Conservation (phyloP, 2,888 invertebrate genomes). For the Fragum sueziense region DNA sequence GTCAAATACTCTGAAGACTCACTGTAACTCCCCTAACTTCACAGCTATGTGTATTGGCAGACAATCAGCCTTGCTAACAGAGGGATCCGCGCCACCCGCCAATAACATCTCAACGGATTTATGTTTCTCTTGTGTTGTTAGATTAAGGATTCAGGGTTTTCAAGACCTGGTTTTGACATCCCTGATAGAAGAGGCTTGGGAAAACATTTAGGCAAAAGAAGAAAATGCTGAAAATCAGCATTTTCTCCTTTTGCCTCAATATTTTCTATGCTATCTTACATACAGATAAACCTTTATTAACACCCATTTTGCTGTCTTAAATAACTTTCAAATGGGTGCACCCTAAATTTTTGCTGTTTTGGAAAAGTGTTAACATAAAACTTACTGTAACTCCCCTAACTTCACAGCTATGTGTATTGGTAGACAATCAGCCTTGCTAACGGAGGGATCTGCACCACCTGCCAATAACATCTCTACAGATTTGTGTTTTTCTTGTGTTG, state of each 20-base stretch:
- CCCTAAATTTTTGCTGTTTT: too few relatives aligned
- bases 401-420: slow-evolving; percentile 81
- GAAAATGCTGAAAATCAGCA: too few relatives aligned
- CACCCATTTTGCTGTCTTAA: too few relatives aligned
- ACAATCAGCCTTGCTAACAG: slow-evolving; percentile 83
- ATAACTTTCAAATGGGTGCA: too few relatives aligned
- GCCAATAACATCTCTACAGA: slow-evolving; percentile 92
- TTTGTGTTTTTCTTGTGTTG: slow-evolving; percentile 87
- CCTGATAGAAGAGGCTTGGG: too few relatives aligned
- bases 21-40: slow-evolving; percentile 75
- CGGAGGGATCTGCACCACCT: slow-evolving; percentile 93
- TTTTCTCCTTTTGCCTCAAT: too few relatives aligned
- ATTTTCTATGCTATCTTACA: too few relatives aligned
- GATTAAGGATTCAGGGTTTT: too few relatives aligned
- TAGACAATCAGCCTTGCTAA: slow-evolving; percentile 79
- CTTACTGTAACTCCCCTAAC: slow-evolving; percentile 74
- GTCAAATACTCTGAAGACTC: slow-evolving; percentile 37
- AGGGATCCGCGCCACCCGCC: slow-evolving; percentile 93
- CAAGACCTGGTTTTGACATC: too few relatives aligned
- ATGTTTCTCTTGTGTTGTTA: slow-evolving; percentile 86
- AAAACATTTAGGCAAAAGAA: too few relatives aligned
- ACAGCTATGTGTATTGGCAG: slow-evolving; percentile 80
- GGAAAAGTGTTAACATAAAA: too few relatives aligned
- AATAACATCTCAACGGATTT: slow-evolving; percentile 94
- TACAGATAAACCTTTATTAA: too few relatives aligned